These are phyloP conservation scores for Parus major DNA, from an alignment of 2,113 vertebrate genomes.

Conservation along the genomic window DNA sequence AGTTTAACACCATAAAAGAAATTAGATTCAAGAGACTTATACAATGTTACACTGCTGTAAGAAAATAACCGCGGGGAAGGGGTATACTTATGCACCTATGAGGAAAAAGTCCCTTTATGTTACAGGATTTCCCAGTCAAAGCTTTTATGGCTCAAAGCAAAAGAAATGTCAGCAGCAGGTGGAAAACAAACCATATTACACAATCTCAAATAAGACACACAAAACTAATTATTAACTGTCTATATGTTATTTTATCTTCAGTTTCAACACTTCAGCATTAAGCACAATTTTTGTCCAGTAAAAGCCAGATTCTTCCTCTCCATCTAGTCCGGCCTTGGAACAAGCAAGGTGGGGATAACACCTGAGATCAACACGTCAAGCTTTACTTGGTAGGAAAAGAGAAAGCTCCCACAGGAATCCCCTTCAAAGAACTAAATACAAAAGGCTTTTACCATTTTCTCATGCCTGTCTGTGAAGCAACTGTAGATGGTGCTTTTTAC, in stretches of 20 bases:
- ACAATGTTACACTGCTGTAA: neutral
- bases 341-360: neutral
- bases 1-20: neutral
- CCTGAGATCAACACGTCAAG: neutral
- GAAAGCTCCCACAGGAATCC: neutral
- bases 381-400: neutral
- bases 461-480: neutral
- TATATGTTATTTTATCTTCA: neutral
- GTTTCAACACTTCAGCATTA: neutral
- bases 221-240: neutral
- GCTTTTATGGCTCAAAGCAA: neutral
- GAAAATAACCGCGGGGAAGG: fast-evolving
- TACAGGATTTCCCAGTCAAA: neutral
- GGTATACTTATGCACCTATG: fast-evolving
- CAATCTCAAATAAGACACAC: neutral
- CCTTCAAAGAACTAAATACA: neutral
- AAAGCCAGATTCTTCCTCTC: neutral
- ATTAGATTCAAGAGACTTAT: neutral
- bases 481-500: neutral
- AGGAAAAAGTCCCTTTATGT: neutral
- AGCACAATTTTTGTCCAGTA: neutral
- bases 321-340: neutral
- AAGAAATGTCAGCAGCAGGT: neutral
- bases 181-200: neutral
- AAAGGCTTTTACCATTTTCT: neutral